Evolutionary conservation across 2,797 vertebrate genomes (phyloP).

Genomic region (Falco cherrug): DNA sequence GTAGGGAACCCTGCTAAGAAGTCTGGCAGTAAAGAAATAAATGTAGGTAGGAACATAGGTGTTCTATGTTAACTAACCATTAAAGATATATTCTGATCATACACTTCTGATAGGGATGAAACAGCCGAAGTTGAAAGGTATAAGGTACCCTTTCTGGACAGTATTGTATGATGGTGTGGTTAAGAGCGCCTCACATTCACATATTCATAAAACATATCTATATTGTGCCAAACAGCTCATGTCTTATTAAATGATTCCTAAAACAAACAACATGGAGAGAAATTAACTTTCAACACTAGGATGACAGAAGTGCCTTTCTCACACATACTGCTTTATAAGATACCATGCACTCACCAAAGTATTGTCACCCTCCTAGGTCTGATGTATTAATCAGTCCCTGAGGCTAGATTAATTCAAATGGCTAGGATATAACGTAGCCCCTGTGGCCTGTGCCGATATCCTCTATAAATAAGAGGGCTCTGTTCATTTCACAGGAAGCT

Average conservation of each 20-base stretch:
- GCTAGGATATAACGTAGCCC: not conserved
- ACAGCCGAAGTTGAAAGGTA: not conserved
- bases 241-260: not conserved
- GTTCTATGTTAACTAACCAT: not conserved
- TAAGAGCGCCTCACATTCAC: not conserved
- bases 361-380: not conserved
- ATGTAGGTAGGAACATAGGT: not conserved
- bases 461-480: not conserved
- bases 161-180: fast-evolving
- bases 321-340: not conserved
- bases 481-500: not conserved
- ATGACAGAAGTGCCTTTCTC: not conserved
- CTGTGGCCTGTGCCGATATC: not conserved
- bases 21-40: not conserved
- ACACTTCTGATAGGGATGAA: not conserved
- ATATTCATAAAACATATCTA: not conserved
- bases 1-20: not conserved
- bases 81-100: not conserved
- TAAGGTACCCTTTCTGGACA: not conserved
- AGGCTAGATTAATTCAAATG: not conserved
- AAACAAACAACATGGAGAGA: not conserved
- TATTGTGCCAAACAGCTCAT: not conserved
- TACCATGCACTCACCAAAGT: not conserved
- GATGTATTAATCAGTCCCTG: not conserved
- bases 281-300: not conserved